Evolutionary conservation across 2,888 invertebrate species (phyloP), one percentile per base, ranked within the genome.

Genomic region (Clusia tigrina): DNA sequence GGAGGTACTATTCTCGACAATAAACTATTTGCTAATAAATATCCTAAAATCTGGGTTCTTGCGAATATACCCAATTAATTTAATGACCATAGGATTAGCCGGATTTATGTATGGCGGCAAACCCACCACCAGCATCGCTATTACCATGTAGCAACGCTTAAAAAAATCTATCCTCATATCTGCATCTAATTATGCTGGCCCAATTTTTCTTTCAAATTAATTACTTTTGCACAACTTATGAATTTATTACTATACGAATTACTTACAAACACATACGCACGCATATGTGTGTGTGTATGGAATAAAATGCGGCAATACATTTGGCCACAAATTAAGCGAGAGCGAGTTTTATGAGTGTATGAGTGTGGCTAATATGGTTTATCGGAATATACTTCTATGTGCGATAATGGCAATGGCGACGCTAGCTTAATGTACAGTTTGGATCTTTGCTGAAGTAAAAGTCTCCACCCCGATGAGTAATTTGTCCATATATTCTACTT

Each of bases 211-310:
- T 10, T 26, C 59, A 64, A 71, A 72, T 71, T 71, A 71, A 72
- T 70, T 71, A 67, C 69, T 67, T 62, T 60, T 63, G 62, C 63
- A 54, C 65, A 67, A 62, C 64, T 60, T 65, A 60, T 62, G 76
- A 78, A 79, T 79, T 78, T 78, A 79, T 79, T 76, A 72, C 69
- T 73, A 69, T 67, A 66, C 64, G 62, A 67, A 55, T 9, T n/a
- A 15, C 20, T 26, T 17, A n/a, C 25, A 54, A 54, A 55, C 54
- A n/a, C 26, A 51, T 15, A 46, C n/a, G 25, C 17, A 53, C 25
- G 5, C n/a, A 53, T 5, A 53, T 54, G n/a, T 17, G 54, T 26
- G 17, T 37, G 37, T 20, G 20, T 10, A 42, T 42, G 42, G n/a
- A 42, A 42, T 46, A 25, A 24, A 46, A 60, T n/a, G 25, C 46